These are phyloP conservation scores for Oedothorax gibbosus DNA, from an alignment of 1,140 invertebrate genomes.

Conservation along the genomic window DNA sequence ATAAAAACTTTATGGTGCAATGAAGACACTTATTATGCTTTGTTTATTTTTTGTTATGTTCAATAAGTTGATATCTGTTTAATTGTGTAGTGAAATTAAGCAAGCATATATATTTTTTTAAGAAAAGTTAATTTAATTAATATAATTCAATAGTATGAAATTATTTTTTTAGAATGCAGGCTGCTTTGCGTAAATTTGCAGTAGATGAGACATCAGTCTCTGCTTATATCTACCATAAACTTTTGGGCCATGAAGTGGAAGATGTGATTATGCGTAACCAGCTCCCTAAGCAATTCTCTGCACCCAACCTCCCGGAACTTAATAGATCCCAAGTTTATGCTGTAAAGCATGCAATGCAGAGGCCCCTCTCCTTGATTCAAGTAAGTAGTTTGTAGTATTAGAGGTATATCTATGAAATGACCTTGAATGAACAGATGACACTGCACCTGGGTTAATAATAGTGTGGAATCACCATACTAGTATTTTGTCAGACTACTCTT, in stretches of 20 bases:
- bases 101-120: too few species aligned
- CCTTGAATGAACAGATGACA: too few species aligned
- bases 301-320: slow-evolving; percentile 95
- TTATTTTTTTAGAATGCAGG: slow-evolving; percentile 83
- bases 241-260: slow-evolving; percentile 97
- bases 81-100: background rate
- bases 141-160: background rate
- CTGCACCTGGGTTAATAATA: too few species aligned
- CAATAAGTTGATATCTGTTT: background rate
- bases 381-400: slow-evolving; percentile 68
- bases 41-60: background rate
- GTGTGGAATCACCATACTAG: too few species aligned
- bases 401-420: too few species aligned
- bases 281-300: slow-evolving; percentile 95
- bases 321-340: slow-evolving; percentile 92
- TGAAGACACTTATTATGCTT: too few species aligned
- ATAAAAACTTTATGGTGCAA: too few species aligned
- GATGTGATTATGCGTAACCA: slow-evolving; percentile 92
- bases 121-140: too few species aligned
- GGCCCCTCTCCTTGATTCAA: slow-evolving; percentile 97
- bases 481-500: too few species aligned
- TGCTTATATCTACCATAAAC: slow-evolving; percentile 95
- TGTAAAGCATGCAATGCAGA: slow-evolving; percentile 97
- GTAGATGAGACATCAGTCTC: slow-evolving; percentile 97
- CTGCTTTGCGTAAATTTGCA: slow-evolving; percentile 93